Conservation (phyloP, 1,140 invertebrate species). For the Pseudomyrmex concolor region DNA sequence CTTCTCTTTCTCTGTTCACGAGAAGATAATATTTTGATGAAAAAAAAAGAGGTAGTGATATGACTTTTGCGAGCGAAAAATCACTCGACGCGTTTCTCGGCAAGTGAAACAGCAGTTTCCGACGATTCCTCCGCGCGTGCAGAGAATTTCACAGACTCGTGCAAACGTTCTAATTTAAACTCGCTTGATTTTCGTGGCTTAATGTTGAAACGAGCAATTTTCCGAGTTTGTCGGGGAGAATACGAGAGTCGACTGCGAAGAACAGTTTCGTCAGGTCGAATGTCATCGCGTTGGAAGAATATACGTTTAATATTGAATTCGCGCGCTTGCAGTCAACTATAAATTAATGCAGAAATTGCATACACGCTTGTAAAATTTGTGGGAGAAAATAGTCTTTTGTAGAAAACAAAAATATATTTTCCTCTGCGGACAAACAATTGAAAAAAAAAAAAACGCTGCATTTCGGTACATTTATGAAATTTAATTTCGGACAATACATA, state of each 20-base stretch:
- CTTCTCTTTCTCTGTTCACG: too few species aligned
- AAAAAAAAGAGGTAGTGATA: neutral
- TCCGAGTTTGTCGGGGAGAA: conserved; percentile 28
- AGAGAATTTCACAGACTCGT: neutral
- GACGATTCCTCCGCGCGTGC: neutral
- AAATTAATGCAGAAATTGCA: too few species aligned
- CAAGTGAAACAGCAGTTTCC: neutral
- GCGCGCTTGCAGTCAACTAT: neutral
- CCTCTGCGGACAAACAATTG: too few species aligned
- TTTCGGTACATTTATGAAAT: neutral
- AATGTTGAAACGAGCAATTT: conserved; percentile 52
- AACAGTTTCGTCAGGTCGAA: conserved; percentile 46
- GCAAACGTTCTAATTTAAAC: conserved; percentile 42
- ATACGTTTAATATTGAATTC: conserved; percentile 7
- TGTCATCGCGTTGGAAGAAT: neutral
- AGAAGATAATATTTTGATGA: conserved; percentile 8
- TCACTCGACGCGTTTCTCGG: conserved; percentile 10
- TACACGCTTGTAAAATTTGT: too few species aligned
- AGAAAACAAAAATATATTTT: too few species aligned
- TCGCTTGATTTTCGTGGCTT: conserved; percentile 46
- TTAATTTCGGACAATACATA: neutral
- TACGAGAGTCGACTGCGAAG: neutral
- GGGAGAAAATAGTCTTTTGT: too few species aligned
- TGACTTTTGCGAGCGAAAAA: conserved; percentile 23
- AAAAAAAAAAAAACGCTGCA: too few species aligned